Evolutionary conservation across 2,888 invertebrate genomes (phyloP).

Genomic region (Elegia similella): DNA sequence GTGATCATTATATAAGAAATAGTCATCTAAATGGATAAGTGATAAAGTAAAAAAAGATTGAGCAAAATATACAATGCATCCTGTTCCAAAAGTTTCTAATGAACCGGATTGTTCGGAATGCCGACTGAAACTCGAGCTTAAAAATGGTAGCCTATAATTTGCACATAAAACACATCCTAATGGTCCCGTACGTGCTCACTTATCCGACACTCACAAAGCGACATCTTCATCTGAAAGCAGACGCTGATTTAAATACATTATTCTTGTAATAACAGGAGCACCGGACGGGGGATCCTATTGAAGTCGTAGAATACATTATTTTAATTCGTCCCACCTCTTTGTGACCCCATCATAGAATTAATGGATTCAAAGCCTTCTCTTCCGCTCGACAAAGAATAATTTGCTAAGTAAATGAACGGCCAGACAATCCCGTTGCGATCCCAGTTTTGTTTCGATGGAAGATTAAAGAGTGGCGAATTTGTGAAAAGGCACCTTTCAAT

Average conservation of each 20-base stretch:
- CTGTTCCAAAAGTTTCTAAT: slow-evolving; percentile 65
- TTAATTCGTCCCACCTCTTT: slow-evolving; percentile 80
- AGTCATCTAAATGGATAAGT: not conserved
- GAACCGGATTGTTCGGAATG: slow-evolving; percentile 65
- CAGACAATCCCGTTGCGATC: slow-evolving; percentile 78
- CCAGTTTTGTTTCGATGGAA: slow-evolving; percentile 77
- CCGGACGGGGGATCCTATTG: slow-evolving; percentile 78
- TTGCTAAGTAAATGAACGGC: slow-evolving; percentile 80
- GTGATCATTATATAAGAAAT: no score
- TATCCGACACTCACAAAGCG: slow-evolving; percentile 73
- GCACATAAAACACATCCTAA: slow-evolving; percentile 81
- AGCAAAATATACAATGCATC: slow-evolving; percentile 34
- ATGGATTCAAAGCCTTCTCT: slow-evolving; percentile 81
- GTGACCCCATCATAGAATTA: slow-evolving; percentile 79
- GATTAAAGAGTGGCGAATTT: slow-evolving; percentile 76
- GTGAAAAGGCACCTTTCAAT: slow-evolving; percentile 69
- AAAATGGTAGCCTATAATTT: slow-evolving; percentile 80
- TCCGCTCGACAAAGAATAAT: slow-evolving; percentile 81
- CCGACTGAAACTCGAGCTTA: slow-evolving; percentile 59
- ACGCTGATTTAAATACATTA: slow-evolving; percentile 80
- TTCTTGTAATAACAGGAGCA: slow-evolving; percentile 76
- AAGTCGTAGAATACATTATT: slow-evolving; percentile 81
- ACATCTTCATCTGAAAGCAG: slow-evolving; percentile 78
- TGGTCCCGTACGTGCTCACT: slow-evolving; percentile 78
- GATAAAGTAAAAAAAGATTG: not conserved